These are phyloP conservation scores for Drosophila ironensis DNA, from an alignment of 1,140 invertebrate genomes.

Conservation along the genomic window DNA sequence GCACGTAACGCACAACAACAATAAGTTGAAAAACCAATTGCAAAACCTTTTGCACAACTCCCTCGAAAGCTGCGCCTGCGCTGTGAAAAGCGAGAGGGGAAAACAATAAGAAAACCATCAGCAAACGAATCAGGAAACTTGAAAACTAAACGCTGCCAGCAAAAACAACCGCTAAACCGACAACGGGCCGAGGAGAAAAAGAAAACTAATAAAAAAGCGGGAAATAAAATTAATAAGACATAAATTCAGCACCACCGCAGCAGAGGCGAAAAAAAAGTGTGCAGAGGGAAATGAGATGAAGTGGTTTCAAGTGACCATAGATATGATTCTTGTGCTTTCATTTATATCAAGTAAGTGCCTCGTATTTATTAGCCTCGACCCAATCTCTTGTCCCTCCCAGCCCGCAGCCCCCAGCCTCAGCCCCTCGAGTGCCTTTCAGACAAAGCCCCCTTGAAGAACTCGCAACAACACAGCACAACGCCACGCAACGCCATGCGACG, in stretches of 20 bases:
- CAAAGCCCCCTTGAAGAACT: conserved; percentile 51
- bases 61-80: conserved; percentile 28
- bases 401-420: not conserved
- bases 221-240: conserved; percentile 5
- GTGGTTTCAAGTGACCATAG: conserved; percentile 81
- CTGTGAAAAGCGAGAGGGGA: conserved; percentile 8
- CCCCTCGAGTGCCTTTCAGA: conserved; percentile 56
- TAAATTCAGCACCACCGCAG: conserved; percentile 20
- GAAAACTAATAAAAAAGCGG: not conserved
- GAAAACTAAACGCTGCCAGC: conserved; percentile 8
- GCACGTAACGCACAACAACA: conserved; percentile 52
- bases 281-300: conserved; percentile 81
- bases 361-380: conserved; percentile 57
- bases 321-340: conserved; percentile 81
- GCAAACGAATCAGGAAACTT: not conserved
- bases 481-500: conserved; percentile 7
- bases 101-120: not conserved
- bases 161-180: not conserved
- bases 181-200: not conserved
- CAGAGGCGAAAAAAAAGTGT: conserved; percentile 45
- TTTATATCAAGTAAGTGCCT: conserved; percentile 79
- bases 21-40: conserved; percentile 3
- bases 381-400: not conserved
- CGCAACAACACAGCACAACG: conserved; percentile 37
- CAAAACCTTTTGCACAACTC: not conserved